These are phyloP conservation scores for Cephalopholis sonnerati DNA, from an alignment of 2,113 vertebrate genomes.

Conservation along the genomic window DNA sequence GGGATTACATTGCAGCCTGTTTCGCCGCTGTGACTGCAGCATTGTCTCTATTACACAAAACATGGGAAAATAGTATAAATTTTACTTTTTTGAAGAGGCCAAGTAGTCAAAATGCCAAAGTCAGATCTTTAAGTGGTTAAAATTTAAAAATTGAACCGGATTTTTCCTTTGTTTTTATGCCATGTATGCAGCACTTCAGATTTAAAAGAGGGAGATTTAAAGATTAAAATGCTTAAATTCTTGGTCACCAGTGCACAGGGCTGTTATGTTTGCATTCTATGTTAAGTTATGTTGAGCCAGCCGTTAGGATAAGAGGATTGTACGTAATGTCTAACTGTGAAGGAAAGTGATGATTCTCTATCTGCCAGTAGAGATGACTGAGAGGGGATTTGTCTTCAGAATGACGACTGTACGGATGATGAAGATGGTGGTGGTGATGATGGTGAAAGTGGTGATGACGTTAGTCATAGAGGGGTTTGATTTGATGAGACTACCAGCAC, in stretches of 20 bases:
- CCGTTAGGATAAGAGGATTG: conserved; percentile 14
- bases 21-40: too few relatives aligned
- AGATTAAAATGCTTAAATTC: neutral
- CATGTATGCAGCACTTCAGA: neutral
- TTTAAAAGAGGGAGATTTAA: neutral
- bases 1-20: too few relatives aligned
- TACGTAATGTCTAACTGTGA: conserved; percentile 25
- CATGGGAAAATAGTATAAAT: too few relatives aligned
- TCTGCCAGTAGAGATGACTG: conserved; percentile 77
- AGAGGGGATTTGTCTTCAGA: conserved; percentile 17
- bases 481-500: conserved; percentile 49
- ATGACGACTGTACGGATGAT: neutral
- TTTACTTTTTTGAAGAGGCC: neutral
- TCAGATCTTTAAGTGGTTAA: neutral
- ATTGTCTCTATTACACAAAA: too few relatives aligned
- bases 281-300: conserved; percentile 1
- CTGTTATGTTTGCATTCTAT: conserved; percentile 12
- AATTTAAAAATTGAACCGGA: neutral
- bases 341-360: conserved; percentile 67
- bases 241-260: neutral
- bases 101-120: neutral
- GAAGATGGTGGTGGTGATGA: neutral
- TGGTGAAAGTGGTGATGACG: conserved; percentile 14
- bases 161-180: neutral
- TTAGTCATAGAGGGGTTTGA: conserved; percentile 37